A percentile compares a stretch with the other conserved stretches of the same genome.
These are phyloP conservation scores for Podarcis siculus DNA, from an alignment of 2,797 vertebrate genomes.

Conservation along the genomic window DNA sequence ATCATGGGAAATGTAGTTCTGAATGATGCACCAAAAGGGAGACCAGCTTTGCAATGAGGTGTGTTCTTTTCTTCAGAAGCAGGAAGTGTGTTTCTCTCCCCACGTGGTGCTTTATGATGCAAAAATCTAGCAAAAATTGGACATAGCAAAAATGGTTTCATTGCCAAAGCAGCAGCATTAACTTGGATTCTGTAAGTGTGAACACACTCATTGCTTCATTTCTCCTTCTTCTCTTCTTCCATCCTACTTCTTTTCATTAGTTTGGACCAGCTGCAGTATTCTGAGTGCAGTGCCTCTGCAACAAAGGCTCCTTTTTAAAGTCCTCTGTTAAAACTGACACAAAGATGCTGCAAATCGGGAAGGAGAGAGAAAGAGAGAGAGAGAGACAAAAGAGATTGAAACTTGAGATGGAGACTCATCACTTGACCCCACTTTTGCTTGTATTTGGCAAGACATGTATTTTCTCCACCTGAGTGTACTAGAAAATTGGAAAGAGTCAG, in stretches of 20 bases:
- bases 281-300: conserved; percentile 32
- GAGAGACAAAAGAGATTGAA: conserved; percentile 56
- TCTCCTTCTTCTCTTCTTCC: neutral
- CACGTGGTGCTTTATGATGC: neutral
- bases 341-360: conserved; percentile 38
- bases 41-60: neutral
- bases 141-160: neutral
- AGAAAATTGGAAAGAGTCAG: conserved; percentile 55
- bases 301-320: conserved; percentile 53
- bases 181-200: conserved; percentile 7
- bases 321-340: conserved; percentile 44
- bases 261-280: conserved; percentile 42
- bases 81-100: neutral
- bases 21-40: neutral
- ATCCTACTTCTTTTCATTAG: conserved; percentile 39
- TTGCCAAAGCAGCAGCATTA: neutral
- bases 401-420: conserved; percentile 51
- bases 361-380: neutral
- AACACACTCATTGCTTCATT: conserved; percentile 15
- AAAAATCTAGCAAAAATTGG: neutral
- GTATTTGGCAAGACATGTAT: conserved; percentile 48
- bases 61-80: neutral
- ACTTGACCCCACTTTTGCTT: conserved; percentile 60
- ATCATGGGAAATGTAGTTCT: neutral
- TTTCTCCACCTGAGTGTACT: conserved; percentile 34